Evolutionary conservation across 1,140 invertebrate species (phyloP), one percentile per base, ranked within the genome.

Genomic region (Hesperophylax magnus): DNA sequence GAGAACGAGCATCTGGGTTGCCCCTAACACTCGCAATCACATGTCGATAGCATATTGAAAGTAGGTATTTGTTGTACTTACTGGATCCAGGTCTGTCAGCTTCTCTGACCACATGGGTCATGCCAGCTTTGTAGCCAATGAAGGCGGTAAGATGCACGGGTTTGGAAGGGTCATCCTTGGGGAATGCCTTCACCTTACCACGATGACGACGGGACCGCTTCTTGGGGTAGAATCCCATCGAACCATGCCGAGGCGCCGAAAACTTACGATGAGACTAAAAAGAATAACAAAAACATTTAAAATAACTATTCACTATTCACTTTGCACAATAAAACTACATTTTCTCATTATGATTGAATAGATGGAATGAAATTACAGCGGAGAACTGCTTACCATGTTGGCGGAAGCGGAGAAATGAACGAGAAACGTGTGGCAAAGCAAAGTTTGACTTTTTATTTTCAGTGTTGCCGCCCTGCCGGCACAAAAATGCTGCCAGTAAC

Each of bases 151-250:
- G 91, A 92, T 99, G 99, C 6, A 99, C 97, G 47, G 99, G 98
- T 88, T 99, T 99, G 83, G 89, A 94, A 22, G 94, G 92, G 88
- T 99, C 98, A 95, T 99, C 99, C 87, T 98, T 99, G n/a, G 99
- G 99, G 92, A 99, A 99, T 82, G 98, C 96, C 97, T 99, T 99
- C 72, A 98, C 97, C 90, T 99, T 99, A 86, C 99, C 99, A 92
- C 98, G 96, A 93, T 98, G 97, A 88, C 97, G 94, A 81, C 93
- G 93, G 79, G 97, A 95, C 85, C 99, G 93, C 91, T 99, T 99
- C 91, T 99, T 99, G 85, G 99, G 98, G 89, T 98, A 96, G 93
- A 99, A 99, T 85, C 98, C 98, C 97, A 99, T 98, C 74, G 98
- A 99, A 84, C 99, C 99, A 94, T 99, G 98, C 84, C 99, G 95